Evolutionary conservation across 2,113 vertebrate species (phyloP), one percentile per base, ranked within the genome.

Genomic region (Anolis sagrei): DNA sequence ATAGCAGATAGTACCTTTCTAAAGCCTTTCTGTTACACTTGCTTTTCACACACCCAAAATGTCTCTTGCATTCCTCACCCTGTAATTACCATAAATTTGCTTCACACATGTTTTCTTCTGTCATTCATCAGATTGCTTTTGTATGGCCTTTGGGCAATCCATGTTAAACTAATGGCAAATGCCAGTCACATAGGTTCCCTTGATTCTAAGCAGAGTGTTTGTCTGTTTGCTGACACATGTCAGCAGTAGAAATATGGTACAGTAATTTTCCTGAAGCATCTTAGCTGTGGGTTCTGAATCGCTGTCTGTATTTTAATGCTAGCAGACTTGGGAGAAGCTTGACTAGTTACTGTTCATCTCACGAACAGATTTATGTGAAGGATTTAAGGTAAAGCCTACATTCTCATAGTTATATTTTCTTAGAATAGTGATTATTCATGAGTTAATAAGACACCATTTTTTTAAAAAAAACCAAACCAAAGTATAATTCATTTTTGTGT

Each of bases 341-440:
- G 27, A 29, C 18, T 69, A 9, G 48, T 49, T 58, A 25, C 73
- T 76, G 74, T 18, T 32, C 49, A 18, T 68, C 29, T 19, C 78
- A 54, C 23, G 7, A 49, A 8, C 13, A 69, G 29, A 69, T 21
- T 58, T 73, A 82, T 36, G 66, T 58, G 69, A 73, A 73, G 25
- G 19, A 82, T 61, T 62, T 79, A 78, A 78, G 3, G 6, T 23
- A 36, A 14, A 70, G 68, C 86, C 82, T 90, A 78, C 21, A 3
- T 75, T 82, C 0, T 14, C 10, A 27, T 79, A 6, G 54, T 36
- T 5, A 79, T 82, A 32, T 48, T 82, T 92, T 64, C 68, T 49
- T 86, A 85, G 66, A 48, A 77, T 86, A 75, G 23, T 70, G 70
- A 74, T 9, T 86, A 68, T 82, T 82, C 79, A 39, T 82, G 78